These are phyloP conservation scores for Ichneumon xanthorius DNA, from an alignment of 2,888 invertebrate genomes.

Conservation along the genomic window DNA sequence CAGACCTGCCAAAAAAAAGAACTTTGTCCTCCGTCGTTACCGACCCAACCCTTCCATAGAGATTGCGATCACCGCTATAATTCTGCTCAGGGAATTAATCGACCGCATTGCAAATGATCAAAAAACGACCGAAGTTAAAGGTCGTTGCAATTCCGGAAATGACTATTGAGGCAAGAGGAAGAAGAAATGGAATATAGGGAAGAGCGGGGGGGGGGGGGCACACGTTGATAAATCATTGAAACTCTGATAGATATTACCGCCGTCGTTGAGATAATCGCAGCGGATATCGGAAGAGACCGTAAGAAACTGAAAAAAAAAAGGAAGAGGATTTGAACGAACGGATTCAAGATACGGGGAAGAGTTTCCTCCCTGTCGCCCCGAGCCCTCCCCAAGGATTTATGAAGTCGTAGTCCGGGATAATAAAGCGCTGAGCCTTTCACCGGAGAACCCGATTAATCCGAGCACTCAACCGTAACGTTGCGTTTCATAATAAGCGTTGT, in stretches of 20 bases:
- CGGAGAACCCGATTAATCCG: constrained; percentile 30
- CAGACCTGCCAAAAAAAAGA: constrained; percentile 30
- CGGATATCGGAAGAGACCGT: neutral
- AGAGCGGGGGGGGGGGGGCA: neutral
- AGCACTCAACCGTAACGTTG: neutral
- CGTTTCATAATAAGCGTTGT: constrained; percentile 13
- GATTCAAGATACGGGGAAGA: constrained; percentile 16
- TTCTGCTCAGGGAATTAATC: constrained; percentile 3
- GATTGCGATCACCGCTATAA: constrained; percentile 17
- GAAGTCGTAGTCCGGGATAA: constrained; percentile 37
- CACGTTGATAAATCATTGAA: neutral
- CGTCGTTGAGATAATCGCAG: constrained; percentile 19
- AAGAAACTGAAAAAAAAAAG: neutral
- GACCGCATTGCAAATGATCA: constrained; percentile 3
- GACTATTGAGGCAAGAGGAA: neutral
- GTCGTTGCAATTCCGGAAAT: neutral
- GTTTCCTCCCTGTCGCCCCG: neutral
- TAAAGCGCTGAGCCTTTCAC: constrained; percentile 34
- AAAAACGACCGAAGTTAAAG: neutral
- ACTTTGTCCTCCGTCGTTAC: neutral
- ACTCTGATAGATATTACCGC: constrained; percentile 18
- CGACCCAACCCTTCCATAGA: neutral
- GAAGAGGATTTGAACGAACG: constrained; percentile 3
- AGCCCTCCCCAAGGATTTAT: constrained; percentile 22
- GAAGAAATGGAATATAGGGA: constrained; percentile 19